A percentile compares a stretch with the other conserved stretches of the same genome.
phyloP scores from a whole-genome alignment of 2,888 invertebrate species.

The Bombylius major region DNA sequence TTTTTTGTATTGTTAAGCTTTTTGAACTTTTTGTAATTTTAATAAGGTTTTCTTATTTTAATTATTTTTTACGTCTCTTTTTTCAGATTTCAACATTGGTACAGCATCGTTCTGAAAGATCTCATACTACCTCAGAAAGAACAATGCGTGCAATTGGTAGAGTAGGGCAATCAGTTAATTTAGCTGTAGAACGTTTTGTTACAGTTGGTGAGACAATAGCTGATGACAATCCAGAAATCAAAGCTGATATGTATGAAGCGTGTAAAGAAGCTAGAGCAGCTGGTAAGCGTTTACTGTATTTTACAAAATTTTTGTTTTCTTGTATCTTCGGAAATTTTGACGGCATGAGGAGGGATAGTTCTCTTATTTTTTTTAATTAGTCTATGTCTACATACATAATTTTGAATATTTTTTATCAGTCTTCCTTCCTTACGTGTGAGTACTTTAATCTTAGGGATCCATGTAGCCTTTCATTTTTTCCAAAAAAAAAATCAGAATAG shows the following conservation, averaged over 20 bases:
- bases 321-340: too few species aligned
- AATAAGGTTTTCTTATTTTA: conserved; percentile 2
- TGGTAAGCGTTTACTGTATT: conserved; percentile 46
- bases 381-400: too few species aligned
- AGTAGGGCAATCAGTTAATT: conserved; percentile 91
- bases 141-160: conserved; percentile 66
- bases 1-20: too few species aligned
- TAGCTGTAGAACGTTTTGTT: conserved; percentile 95
- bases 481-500: too few species aligned
- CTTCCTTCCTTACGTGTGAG: too few species aligned
- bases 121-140: conserved; percentile 37
- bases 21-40: background rate
- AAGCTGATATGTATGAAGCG: conserved; percentile 95
- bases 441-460: too few species aligned
- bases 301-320: background rate
- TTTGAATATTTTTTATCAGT: too few species aligned
- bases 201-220: conserved; percentile 98
- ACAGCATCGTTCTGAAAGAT: conserved; percentile 59
- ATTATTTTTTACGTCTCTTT: conserved; percentile 23
- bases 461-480: too few species aligned
- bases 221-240: conserved; percentile 94
- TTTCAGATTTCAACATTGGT: conserved; percentile 79
- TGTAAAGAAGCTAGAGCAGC: conserved; percentile 94
- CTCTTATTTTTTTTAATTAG: too few species aligned
- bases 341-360: too few species aligned